Evolutionary conservation across 2,113 vertebrate genomes (phyloP).

Genomic region (Pimephales promelas): DNA sequence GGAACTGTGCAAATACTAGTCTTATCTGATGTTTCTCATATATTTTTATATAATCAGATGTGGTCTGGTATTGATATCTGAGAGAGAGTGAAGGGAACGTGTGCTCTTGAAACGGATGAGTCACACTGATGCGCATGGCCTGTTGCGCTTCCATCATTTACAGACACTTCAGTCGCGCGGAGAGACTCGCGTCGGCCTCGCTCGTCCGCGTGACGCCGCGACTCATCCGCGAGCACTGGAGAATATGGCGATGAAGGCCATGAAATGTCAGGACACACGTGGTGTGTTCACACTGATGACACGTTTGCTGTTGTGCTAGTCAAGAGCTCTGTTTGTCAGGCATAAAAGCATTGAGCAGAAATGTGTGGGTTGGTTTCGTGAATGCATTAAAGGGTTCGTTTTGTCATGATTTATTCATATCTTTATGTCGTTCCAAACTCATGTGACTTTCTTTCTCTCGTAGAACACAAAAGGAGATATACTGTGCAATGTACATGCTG

Average conservation of each 20-base stretch:
- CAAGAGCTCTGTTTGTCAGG: neutral
- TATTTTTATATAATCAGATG: neutral
- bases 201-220: neutral
- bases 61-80: neutral
- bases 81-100: neutral
- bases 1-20: neutral
- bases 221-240: neutral
- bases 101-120: slow-evolving; percentile 1
- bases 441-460: neutral
- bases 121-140: slow-evolving; percentile 1
- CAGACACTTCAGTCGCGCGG: slow-evolving; percentile 27
- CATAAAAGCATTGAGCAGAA: neutral
- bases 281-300: neutral
- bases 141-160: slow-evolving; percentile 33
- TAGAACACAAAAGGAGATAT: neutral
- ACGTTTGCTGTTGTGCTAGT: neutral
- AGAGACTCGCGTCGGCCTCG: slow-evolving; percentile 21
- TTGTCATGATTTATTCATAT: neutral
- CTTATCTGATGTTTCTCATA: neutral
- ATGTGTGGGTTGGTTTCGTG: slow-evolving; percentile 2
- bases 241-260: slow-evolving; percentile 40
- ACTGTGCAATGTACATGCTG: too few species aligned
- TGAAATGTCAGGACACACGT: slow-evolving; percentile 2
- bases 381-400: neutral
- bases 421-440: neutral